Base-by-base conservation (phyloP, 2,797 vertebrate genomes). In the Craterocephalus amniculus region DNA sequence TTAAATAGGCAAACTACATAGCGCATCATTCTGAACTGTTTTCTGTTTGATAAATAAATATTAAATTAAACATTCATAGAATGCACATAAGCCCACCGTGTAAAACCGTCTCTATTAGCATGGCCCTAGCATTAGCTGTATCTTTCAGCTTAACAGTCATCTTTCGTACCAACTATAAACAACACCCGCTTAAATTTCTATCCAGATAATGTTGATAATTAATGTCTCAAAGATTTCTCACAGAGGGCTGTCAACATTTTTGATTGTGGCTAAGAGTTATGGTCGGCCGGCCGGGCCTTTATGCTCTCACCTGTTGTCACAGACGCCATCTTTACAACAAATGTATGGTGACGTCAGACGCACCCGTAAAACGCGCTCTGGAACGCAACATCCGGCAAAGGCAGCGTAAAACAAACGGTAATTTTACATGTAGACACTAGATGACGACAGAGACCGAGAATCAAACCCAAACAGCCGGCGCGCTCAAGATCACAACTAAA, bases 301-400 rank as follows among this genome's bases (percentile, higher is more conserved):
- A 9, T 64, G 83, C 32, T 81, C 92, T 95, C 82, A 95, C 95
- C 95, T 93, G 94, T 93, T 89, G 93, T 94, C 59, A 94, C 93
- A 35, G 95, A 93, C 93, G 94, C 95, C 95, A 95, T 95, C 84
- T 94, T 94, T 78, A 58, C 79, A 27, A 70, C 14, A 16, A 72
- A 59, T 55, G 76, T 77, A 35, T n/a, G n/a, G 51, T 81, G 77
- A 88, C 82, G 82, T 79, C 77, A 71, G 29, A 38, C 26, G 69
- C 84, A 76, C 74, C 74, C 80, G 70, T 69, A 35, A 20, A 20
- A 13, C 11, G 22, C 49, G 49, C 24, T 14, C 24, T 13, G 22
- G 89, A 84, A 92, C 89, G 89, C 11, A 38, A 92, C 70, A 74
- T 92, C 93, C 91, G 35, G 9, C 20, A 8, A 2, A 38, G 9